These are phyloP conservation scores for Poecilobothrus nobilitatus DNA, from an alignment of 2,888 invertebrate species.

Conservation along the genomic window DNA sequence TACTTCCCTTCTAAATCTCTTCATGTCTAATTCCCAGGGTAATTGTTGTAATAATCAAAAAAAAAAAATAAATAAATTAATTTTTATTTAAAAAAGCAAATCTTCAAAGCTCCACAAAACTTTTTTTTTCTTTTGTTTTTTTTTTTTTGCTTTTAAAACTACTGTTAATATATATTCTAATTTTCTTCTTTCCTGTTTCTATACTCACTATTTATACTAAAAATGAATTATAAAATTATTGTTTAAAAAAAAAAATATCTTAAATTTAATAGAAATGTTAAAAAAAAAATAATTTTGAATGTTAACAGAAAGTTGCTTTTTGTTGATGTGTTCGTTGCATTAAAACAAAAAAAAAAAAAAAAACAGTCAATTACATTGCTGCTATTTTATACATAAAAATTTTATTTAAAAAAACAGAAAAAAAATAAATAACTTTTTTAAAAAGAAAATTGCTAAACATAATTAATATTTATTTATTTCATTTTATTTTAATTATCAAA, in stretches of 20 bases:
- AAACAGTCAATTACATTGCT: not conserved
- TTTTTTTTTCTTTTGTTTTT: conserved; percentile 17
- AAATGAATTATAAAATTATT: not conserved
- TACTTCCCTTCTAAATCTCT: conserved; percentile 89
- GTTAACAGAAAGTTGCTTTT: not conserved
- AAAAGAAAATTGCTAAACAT: too few species aligned
- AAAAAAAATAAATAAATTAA: conserved; percentile 20
- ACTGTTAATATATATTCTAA: not conserved
- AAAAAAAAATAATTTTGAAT: not conserved
- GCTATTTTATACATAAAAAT: not conserved
- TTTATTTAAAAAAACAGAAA: not conserved
- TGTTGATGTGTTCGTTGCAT: not conserved
- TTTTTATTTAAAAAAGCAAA: conserved; percentile 16
- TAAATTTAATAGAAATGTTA: not conserved
- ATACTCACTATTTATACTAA: not conserved
- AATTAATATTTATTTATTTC: too few species aligned
- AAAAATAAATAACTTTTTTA: too few species aligned
- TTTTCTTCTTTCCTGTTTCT: not conserved
- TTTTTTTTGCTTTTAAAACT: not conserved
- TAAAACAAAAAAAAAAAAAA: not conserved
- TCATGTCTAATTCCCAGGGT: conserved; percentile 92
- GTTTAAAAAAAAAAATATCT: too few species aligned
- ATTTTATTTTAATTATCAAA: too few species aligned
- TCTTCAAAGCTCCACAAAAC: conserved; percentile 19
- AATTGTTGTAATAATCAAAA: conserved; percentile 36